Evolutionary conservation across 2,888 invertebrate genomes (phyloP).

Genomic region (Melipona beecheii): DNA sequence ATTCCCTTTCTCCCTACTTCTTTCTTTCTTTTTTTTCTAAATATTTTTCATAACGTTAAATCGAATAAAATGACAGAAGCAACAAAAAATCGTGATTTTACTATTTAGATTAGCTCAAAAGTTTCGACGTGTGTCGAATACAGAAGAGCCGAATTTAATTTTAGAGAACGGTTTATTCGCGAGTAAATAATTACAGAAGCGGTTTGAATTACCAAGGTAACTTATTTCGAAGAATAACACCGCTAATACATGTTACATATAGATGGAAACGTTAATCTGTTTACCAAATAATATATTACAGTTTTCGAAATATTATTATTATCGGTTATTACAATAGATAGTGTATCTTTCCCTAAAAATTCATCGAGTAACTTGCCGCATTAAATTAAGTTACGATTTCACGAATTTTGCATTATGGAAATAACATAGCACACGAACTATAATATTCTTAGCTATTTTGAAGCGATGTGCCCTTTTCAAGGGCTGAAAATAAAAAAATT

Average conservation of each 20-base stretch:
- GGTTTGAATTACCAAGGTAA: slow-evolving; percentile 19
- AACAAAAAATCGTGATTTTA: neutral
- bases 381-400: neutral
- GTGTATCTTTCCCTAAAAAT: no score
- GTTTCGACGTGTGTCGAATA: neutral
- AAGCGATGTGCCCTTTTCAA: neutral
- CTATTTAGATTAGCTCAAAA: neutral
- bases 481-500: slow-evolving; percentile 43
- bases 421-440: neutral
- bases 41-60: neutral
- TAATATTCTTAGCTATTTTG: no score
- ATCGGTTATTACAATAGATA: neutral
- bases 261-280: neutral
- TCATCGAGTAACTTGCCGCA: neutral
- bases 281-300: neutral
- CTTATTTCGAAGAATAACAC: neutral
- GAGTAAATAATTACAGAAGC: neutral
- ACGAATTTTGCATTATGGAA: no score
- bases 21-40: neutral
- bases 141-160: slow-evolving; percentile 13
- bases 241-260: no score
- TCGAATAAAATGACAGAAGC: no score
- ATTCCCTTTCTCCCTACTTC: neutral
- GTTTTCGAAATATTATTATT: neutral
- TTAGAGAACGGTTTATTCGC: slow-evolving; percentile 11